Evolutionary conservation across 2,797 vertebrate species (phyloP), one percentile per base, ranked within the genome.

Genomic region (Threskiornis aethiopicus): DNA sequence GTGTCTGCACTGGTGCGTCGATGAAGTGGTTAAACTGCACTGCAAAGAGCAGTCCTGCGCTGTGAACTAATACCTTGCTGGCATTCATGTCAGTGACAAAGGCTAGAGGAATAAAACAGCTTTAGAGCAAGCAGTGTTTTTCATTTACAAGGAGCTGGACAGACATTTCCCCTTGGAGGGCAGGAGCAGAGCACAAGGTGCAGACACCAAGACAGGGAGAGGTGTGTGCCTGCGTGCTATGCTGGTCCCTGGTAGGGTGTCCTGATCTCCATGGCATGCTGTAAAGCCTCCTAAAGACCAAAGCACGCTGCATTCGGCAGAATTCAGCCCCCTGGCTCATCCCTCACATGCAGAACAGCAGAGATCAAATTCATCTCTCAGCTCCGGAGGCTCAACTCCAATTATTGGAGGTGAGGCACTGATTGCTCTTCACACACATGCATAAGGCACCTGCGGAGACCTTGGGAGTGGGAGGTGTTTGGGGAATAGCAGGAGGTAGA

Each of bases 1-100:
- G 25, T 15, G 59, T 16, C 42, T 33, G 41, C n/a, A 12, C 33
- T 13, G n/a, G 3, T 35, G 18, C 2, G 0, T n/a, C 4, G 0
- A 12, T 16, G 66, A 18, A 78, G 19, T 28, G 21, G 54, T 89
- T 84, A 58, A 91, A 31, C 25, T 6, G 25, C 39, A 5, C 81
- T 39, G 54, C 49, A 41, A 55, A 37, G 79, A 52, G 28, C 67
- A 42, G 37, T 21, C 37, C 73, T n/a, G 64, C 3, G 4, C 54
- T 29, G 20, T 0, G 2, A 70, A 35, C 54, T 28, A 14, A 2
- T 10, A 41, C 37, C 52, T 69, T 17, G 4, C 26, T 69, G 39
- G 31, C 19, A 3, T n/a, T 62, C 28, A 5, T 3, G 3, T 9
- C 41, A 3, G 44, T 31, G 28, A 7, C 54, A 41, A 44, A 58